phyloP scores from a whole-genome alignment of 2,888 invertebrate species.

The Nemotelus pantherinus region DNA sequence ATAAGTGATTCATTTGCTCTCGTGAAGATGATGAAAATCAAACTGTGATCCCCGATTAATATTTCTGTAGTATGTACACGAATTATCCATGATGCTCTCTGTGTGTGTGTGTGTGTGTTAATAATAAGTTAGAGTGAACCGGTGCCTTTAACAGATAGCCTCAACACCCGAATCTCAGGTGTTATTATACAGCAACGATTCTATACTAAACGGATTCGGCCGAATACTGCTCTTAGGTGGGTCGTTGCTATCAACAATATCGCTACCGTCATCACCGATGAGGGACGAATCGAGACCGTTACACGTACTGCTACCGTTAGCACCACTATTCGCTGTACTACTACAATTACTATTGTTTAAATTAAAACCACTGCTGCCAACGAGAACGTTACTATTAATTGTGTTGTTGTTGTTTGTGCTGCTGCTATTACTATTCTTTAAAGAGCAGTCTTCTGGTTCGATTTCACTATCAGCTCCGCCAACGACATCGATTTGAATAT shows the following conservation, averaged over 20 bases:
- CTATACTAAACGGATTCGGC: slow-evolving; percentile 89
- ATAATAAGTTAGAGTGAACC: too few relatives aligned
- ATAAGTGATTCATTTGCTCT: neutral
- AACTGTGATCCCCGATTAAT: too few relatives aligned
- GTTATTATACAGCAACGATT: slow-evolving; percentile 78
- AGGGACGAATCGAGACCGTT: slow-evolving; percentile 60
- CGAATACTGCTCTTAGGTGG: slow-evolving; percentile 70
- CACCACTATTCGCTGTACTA: slow-evolving; percentile 63
- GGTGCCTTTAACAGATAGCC: slow-evolving; percentile 5
- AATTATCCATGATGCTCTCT: too few relatives aligned
- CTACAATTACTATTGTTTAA: slow-evolving; percentile 55
- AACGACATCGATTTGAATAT: slow-evolving; percentile 86
- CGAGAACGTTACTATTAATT: slow-evolving; percentile 62
- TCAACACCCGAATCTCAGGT: slow-evolving; percentile 53
- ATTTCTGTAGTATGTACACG: too few relatives aligned
- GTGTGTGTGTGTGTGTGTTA: too few relatives aligned
- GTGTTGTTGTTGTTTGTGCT: neutral
- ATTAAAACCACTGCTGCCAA: slow-evolving; percentile 63
- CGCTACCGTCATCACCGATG: slow-evolving; percentile 63
- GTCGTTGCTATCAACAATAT: slow-evolving; percentile 67
- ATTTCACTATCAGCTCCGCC: slow-evolving; percentile 81
- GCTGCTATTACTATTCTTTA: slow-evolving; percentile 57
- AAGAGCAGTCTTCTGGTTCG: slow-evolving; percentile 72
- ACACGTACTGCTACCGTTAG: slow-evolving; percentile 59
- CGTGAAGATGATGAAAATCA: too few relatives aligned